Conservation (phyloP, 2,888 invertebrate species). For the Eupithecia inturbata region DNA sequence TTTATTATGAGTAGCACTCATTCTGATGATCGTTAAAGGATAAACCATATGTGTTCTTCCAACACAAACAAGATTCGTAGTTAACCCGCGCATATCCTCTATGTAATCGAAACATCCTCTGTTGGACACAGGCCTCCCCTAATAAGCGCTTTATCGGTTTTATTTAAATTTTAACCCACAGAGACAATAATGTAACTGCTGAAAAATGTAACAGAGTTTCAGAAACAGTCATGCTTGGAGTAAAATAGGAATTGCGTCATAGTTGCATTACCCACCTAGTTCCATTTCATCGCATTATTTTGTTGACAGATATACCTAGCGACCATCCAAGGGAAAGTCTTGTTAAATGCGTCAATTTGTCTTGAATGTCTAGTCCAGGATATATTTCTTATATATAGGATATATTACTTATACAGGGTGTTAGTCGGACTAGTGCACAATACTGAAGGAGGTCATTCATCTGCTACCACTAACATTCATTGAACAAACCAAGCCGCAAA, state of each 20-base stretch:
- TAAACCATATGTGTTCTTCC: no score
- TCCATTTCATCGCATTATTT: conserved; percentile 1
- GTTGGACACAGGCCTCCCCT: not conserved
- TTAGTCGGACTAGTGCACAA: no score
- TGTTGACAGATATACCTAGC: not conserved
- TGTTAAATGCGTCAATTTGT: conserved; percentile 6
- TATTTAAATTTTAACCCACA: not conserved
- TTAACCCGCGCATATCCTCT: no score
- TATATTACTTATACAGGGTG: no score
- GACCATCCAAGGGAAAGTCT: not conserved
- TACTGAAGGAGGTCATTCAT: no score
- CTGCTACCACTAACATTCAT: no score
- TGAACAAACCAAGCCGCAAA: no score
- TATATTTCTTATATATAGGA: no score
- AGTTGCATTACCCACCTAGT: not conserved
- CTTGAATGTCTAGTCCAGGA: not conserved
- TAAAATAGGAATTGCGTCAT: not conserved
- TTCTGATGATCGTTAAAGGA: no score
- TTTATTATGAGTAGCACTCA: no score
- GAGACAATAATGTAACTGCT: not conserved
- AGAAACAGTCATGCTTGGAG: not conserved
- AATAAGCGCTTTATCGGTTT: not conserved
- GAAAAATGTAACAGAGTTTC: not conserved
- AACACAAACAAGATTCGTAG: no score
- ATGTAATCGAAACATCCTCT: not conserved